These are phyloP conservation scores for Proctacanthus coquilletti DNA, from an alignment of 1,140 invertebrate species.

Conservation along the genomic window DNA sequence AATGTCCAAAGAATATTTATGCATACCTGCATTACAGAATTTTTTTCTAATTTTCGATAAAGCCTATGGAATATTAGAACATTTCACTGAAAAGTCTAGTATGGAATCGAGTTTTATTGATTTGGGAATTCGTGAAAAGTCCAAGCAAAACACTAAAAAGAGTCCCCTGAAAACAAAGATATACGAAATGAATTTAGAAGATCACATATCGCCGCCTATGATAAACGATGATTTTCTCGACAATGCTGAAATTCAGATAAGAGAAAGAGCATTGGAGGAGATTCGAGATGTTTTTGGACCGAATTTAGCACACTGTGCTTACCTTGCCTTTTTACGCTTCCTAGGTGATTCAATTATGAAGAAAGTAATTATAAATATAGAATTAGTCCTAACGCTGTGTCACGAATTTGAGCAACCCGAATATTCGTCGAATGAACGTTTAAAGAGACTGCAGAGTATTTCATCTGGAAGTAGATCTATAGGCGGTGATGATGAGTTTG, in stretches of 20 bases:
- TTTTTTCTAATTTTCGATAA: constrained; percentile 83
- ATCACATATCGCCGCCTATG: constrained; percentile 7
- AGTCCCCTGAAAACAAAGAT: too few relatives aligned
- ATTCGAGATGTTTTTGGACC: constrained; percentile 63
- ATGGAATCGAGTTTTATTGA: constrained; percentile 2
- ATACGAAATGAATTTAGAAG: background rate
- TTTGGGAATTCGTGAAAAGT: too few relatives aligned
- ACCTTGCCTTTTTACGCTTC: constrained; percentile 62
- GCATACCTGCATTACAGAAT: constrained; percentile 47
- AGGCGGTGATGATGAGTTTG: constrained; percentile 7
- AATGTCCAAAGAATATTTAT: constrained; percentile 65
- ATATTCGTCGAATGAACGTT: background rate
- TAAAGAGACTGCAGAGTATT: background rate
- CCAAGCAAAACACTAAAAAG: too few relatives aligned
- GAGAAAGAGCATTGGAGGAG: constrained; percentile 52
- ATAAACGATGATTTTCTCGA: constrained; percentile 6
- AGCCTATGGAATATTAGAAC: constrained; percentile 38
- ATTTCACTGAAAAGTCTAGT: constrained; percentile 11
- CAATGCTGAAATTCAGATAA: constrained; percentile 8
- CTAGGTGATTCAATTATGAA: constrained; percentile 56
- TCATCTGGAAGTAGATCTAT: constrained; percentile 1
- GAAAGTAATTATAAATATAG: constrained; percentile 56
- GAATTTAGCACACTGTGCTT: constrained; percentile 68
- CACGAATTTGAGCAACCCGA: constrained; percentile 44
- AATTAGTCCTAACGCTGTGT: constrained; percentile 61